Evolutionary conservation across 92 coral and sea anemone genomes (phyloP).

Genomic region (Parazoanthus swiftii): DNA sequence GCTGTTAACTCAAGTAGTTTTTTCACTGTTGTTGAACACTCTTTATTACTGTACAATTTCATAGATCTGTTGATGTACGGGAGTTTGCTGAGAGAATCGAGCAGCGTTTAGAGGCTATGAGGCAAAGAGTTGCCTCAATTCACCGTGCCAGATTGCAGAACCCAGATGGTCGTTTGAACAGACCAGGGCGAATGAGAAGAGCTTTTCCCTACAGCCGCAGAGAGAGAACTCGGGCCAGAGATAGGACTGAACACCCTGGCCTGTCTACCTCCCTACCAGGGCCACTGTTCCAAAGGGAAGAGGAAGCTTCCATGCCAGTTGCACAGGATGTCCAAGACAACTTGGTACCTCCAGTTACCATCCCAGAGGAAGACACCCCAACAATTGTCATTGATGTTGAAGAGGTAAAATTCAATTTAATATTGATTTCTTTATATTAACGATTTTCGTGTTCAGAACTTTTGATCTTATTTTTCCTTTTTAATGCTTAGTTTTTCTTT

Average conservation of each 20-base stretch:
- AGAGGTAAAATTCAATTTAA: not conserved
- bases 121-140: constrained; percentile 27
- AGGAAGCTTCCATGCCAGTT: not conserved
- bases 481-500: too few relatives aligned
- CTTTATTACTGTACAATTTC: not conserved
- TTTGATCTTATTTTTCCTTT: not conserved
- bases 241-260: not conserved
- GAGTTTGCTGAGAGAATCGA: constrained; percentile 22
- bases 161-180: not conserved
- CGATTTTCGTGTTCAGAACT: not conserved
- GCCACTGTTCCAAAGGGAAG: not conserved
- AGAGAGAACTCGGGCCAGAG: constrained; percentile 8
- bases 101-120: constrained; percentile 19
- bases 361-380: constrained; percentile 27
- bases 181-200: constrained; percentile 11
- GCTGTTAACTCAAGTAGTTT: not conserved
- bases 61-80: constrained; percentile 21
- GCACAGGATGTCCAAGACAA: not conserved
- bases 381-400: constrained; percentile 15
- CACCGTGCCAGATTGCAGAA: not conserved
- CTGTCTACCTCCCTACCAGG: not conserved
- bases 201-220: constrained; percentile 21
- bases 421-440: not conserved
- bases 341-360: not conserved
- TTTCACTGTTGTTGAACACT: not conserved